A percentile compares a stretch with the other conserved stretches of the same genome.
phyloP scores from a whole-genome alignment of 1,140 invertebrate species.

The Danaus plexippus region DNA sequence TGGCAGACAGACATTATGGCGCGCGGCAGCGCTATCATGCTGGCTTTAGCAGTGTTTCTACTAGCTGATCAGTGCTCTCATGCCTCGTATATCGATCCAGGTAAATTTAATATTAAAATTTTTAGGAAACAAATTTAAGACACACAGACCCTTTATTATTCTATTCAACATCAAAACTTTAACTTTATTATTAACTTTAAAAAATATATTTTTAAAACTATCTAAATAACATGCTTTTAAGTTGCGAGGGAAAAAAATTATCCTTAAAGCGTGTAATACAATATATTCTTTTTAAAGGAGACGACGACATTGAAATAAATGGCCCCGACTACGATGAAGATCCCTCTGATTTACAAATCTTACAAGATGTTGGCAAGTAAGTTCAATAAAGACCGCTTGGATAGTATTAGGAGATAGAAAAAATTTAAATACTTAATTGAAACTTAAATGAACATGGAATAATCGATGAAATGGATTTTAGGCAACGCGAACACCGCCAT shows the following conservation, averaged over 20 bases:
- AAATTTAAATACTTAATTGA: too few species aligned
- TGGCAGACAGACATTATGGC: constrained; percentile 47
- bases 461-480: too few species aligned
- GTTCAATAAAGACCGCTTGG: constrained; percentile 17
- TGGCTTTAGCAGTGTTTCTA: constrained; percentile 55
- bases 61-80: constrained; percentile 49
- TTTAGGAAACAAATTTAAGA: too few species aligned
- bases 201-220: too few species aligned
- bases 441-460: too few species aligned
- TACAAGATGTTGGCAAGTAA: constrained; percentile 64
- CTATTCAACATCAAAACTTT: too few species aligned
- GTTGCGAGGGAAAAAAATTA: too few species aligned
- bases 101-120: constrained; percentile 18
- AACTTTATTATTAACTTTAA: too few species aligned
- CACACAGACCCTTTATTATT: too few species aligned
- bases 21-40: constrained; percentile 58
- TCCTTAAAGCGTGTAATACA: too few species aligned
- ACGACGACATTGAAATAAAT: constrained; percentile 54
- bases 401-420: too few species aligned
- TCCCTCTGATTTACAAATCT: constrained; percentile 46
- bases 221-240: too few species aligned
- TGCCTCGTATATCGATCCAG: constrained; percentile 59
- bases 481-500: not conserved
- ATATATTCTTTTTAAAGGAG: constrained; percentile 34
- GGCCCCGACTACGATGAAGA: constrained; percentile 54